Evolutionary conservation across 64 coral and sea anemone species (phyloP).

Genomic region (Dendronephthya gigantea): DNA sequence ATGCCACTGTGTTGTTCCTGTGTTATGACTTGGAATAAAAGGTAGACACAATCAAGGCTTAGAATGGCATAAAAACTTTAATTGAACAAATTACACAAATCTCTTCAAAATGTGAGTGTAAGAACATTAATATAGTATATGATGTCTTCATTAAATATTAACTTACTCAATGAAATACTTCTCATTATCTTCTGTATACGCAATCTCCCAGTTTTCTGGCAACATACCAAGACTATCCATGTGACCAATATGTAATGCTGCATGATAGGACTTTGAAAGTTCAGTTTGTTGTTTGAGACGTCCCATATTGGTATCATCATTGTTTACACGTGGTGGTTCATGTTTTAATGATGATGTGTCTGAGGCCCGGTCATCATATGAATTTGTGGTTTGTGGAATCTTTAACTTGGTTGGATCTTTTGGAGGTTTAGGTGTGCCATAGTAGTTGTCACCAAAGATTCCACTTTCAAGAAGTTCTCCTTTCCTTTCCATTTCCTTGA

Average conservation of each 20-base stretch:
- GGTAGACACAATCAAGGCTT: neutral
- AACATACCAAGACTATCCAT: slow-evolving; percentile 50
- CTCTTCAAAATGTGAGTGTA: too few species aligned
- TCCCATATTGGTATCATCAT: neutral
- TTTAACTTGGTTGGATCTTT: slow-evolving; percentile 33
- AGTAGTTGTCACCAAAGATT: slow-evolving; percentile 79
- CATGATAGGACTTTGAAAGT: neutral
- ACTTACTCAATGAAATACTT: slow-evolving; percentile 98
- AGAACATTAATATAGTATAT: too few species aligned
- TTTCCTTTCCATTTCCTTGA: slow-evolving; percentile 55
- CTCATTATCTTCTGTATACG: slow-evolving; percentile 74
- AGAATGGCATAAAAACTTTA: too few species aligned
- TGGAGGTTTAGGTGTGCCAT: slow-evolving; percentile 95
- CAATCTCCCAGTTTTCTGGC: slow-evolving; percentile 87
- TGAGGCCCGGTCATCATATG: neutral
- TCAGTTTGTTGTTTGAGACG: neutral
- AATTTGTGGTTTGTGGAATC: neutral
- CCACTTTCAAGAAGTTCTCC: slow-evolving; percentile 75
- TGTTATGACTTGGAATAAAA: slow-evolving; percentile 45
- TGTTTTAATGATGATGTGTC: neutral
- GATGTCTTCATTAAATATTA: neutral
- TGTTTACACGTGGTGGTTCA: neutral
- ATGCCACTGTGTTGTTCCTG: slow-evolving; percentile 84
- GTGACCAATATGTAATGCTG: neutral
- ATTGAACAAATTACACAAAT: too few species aligned